Evolutionary conservation across 2,797 vertebrate species (phyloP).

Genomic region (Taenioides sp.): DNA sequence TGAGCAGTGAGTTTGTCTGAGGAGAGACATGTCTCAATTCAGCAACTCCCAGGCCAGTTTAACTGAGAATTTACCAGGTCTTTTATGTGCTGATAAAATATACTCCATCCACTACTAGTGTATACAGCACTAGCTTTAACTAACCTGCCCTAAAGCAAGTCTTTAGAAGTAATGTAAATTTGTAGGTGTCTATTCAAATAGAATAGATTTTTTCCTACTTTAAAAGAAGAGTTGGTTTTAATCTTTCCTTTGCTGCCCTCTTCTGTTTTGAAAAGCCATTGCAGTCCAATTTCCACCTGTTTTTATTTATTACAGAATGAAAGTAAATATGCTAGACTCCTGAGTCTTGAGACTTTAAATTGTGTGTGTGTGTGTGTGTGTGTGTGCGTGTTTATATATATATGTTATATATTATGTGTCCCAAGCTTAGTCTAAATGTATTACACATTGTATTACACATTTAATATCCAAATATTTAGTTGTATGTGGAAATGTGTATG

Average conservation of each 20-base stretch:
- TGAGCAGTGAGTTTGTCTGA: background rate
- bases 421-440: no score
- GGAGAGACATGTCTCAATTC: background rate
- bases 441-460: no score
- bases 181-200: no score
- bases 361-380: no score
- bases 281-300: background rate
- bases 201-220: background rate
- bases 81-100: background rate
- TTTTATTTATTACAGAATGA: conserved; percentile 4
- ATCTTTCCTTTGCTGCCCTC: conserved; percentile 53
- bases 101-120: background rate
- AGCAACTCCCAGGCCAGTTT: background rate
- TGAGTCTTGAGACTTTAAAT: no score
- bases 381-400: no score
- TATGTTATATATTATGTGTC: no score
- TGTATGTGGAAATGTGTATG: no score
- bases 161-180: no score
- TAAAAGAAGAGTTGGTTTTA: background rate
- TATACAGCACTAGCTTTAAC: background rate
- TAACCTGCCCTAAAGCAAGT: no score
- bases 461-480: no score
- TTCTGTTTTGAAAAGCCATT: conserved; percentile 22
- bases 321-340: background rate
- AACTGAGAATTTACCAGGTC: background rate